Percentiles rank a stretch among this genome's conserved stretches.
Evolutionary conservation across 2,888 invertebrate genomes (phyloP).

Genomic region (Agapostemon virescens): DNA sequence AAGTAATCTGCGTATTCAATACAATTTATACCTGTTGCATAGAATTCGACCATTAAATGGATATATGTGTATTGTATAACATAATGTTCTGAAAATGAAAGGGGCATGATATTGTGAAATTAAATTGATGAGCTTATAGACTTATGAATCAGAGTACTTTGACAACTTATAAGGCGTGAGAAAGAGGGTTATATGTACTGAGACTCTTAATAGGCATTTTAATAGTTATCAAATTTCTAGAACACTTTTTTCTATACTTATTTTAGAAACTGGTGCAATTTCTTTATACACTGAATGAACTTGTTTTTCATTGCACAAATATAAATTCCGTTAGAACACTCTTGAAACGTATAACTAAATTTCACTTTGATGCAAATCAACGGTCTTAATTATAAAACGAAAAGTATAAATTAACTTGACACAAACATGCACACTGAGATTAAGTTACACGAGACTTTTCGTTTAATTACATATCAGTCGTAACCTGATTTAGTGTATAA

Average conservation of each 20-base stretch:
- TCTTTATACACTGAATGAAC: no score
- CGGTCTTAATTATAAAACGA: no score
- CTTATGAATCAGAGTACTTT: background rate
- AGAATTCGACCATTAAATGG: background rate
- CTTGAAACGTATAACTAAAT: no score
- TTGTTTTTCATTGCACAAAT: no score
- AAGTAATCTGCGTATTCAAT: slow-evolving; percentile 12
- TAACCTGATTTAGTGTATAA: no score
- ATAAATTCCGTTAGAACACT: no score
- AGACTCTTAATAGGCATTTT: background rate
- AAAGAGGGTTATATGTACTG: background rate
- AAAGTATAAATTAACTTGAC: no score
- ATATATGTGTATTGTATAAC: background rate
- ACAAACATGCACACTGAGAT: no score
- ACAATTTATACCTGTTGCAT: background rate
- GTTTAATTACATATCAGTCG: no score
- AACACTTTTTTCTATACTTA: background rate
- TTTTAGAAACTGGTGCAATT: background rate
- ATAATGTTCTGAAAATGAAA: background rate
- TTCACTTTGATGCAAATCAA: no score
- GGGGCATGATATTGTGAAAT: background rate
- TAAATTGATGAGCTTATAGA: background rate
- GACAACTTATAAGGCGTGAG: background rate
- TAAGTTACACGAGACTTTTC: no score
- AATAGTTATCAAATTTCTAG: background rate